These are phyloP conservation scores for Laupala kohalensis DNA, from an alignment of 1,140 invertebrate genomes.

Conservation along the genomic window DNA sequence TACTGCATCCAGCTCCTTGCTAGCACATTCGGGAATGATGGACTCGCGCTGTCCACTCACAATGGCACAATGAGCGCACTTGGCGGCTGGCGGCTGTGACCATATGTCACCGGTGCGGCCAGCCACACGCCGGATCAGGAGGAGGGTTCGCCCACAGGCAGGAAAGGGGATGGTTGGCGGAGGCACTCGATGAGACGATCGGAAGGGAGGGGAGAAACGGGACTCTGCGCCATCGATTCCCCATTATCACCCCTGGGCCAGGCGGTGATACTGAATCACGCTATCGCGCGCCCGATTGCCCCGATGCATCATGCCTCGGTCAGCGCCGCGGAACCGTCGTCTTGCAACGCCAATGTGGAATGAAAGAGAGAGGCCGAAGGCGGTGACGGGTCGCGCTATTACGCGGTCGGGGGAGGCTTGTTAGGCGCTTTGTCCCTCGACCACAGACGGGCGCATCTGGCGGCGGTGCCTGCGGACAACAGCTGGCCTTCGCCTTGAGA, in stretches of 20 bases:
- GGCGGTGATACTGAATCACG: too few relatives aligned
- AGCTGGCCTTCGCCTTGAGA: neutral
- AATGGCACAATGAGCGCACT: neutral
- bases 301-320: too few relatives aligned
- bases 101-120: neutral
- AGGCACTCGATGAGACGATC: too few relatives aligned
- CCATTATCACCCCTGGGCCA: too few relatives aligned
- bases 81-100: neutral
- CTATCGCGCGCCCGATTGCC: too few relatives aligned
- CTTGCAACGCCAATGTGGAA: neutral
- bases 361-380: neutral
- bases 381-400: neutral
- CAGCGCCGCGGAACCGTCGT: too few relatives aligned
- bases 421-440: neutral
- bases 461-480: too few relatives aligned
- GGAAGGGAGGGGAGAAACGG: too few relatives aligned
- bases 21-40: neutral
- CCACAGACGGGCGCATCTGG: neutral
- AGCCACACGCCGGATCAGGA: too few relatives aligned
- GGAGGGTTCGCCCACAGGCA: too few relatives aligned
- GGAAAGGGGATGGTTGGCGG: too few relatives aligned
- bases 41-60: neutral
- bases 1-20: neutral
- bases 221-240: too few relatives aligned
- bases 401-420: neutral